Evolutionary conservation across 2,888 invertebrate genomes (phyloP), one percentile per base, ranked within the genome.

Genomic region (Thelaira solivaga): DNA sequence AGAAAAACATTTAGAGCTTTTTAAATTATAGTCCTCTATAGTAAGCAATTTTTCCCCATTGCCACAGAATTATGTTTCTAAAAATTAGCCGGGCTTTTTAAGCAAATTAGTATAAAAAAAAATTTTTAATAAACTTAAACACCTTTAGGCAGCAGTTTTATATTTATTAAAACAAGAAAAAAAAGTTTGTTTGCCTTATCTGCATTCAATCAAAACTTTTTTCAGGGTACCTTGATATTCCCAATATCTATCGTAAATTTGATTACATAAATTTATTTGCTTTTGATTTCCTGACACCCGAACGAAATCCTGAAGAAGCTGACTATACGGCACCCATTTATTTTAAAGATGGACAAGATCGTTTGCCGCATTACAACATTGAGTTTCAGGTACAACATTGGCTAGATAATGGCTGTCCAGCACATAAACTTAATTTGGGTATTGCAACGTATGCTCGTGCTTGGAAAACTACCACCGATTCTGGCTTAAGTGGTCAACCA

Each of bases 261-360:
- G 96, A 97, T 83, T 92, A 93, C 77, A 93, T 97, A 26, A 94
- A 95, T 83, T 85, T 97, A 57, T 91, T 93, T 83, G 92, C 94
- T 0, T 96, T 93, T 83, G 96, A 97, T 88, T 96, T 93, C 87
- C 91, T 91, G 82, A 95, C 93, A 0, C 93, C 95, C 0, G 90
- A 92, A 43, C 91, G 95, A 8, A 94, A 93, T 87, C 93, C 94
- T 1, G 93, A 95, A 82, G 93, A 94, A 84, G 95, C 94, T 0
- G 96, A 96, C 86, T 95, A 92, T 84, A 90, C 93, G 0, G 91
- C 94, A 1, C 95, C 96, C 0, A 89, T 94, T 31, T 93, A 93
- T 86, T 91, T 92, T n/a, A 91, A 93, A 0, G 93, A 93, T 82
- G 94, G 94, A 84, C 91, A 95, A 45, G 91, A 93, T 84, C 86